Conservation (phyloP, 1,140 invertebrate genomes). For the Lanistes nyassanus region DNA sequence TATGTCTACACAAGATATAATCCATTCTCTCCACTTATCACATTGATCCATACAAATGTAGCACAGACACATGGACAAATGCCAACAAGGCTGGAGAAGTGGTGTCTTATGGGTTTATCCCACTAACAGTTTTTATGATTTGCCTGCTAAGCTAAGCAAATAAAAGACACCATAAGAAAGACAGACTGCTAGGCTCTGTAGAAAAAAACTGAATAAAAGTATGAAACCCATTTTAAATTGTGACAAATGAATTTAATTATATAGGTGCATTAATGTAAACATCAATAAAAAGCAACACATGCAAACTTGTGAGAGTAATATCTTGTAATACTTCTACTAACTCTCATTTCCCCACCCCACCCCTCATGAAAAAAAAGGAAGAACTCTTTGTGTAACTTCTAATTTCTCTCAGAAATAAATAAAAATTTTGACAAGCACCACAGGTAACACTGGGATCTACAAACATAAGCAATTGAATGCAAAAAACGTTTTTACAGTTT, state of each 20-base stretch:
- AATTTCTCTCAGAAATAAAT: not conserved
- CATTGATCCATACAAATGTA: too few relatives aligned
- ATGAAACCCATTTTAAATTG: not conserved
- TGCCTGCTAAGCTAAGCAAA: too few relatives aligned
- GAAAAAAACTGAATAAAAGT: not conserved
- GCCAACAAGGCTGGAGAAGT: not conserved
- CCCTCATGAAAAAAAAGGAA: not conserved
- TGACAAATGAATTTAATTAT: not conserved
- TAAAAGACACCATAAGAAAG: not conserved
- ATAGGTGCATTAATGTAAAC: not conserved
- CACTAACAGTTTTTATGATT: too few relatives aligned
- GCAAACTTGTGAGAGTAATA: not conserved
- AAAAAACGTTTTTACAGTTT: too few relatives aligned
- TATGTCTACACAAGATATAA: too few relatives aligned
- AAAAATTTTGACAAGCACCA: not conserved
- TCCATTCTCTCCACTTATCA: too few relatives aligned
- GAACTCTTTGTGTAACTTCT: not conserved
- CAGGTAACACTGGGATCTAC: not conserved
- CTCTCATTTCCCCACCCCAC: not conserved
- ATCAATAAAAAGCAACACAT: too few relatives aligned
- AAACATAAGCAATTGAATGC: too few relatives aligned
- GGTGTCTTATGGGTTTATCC: too few relatives aligned
- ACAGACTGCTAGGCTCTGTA: not conserved
- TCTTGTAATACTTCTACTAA: not conserved
- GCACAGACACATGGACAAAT: conserved; percentile 6